These are phyloP conservation scores for Lasioglossum albipes DNA, from an alignment of 1,140 invertebrate genomes.

Conservation along the genomic window DNA sequence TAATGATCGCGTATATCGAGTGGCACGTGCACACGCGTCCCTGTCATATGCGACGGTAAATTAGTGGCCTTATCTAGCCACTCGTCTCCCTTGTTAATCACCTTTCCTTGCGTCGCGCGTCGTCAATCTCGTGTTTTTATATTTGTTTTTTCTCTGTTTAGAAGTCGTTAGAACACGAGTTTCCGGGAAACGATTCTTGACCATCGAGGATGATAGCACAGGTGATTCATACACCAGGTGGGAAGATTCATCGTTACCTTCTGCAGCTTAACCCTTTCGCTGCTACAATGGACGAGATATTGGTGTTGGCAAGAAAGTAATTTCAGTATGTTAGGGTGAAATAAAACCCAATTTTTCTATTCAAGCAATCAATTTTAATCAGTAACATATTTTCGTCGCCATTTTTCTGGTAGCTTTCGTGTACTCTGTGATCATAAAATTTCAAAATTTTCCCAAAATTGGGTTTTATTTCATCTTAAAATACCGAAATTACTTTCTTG, in stretches of 20 bases:
- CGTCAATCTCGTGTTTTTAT: neutral
- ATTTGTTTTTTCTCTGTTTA: neutral
- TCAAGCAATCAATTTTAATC: no score
- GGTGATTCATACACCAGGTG: neutral
- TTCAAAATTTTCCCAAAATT: no score
- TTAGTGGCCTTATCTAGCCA: neutral
- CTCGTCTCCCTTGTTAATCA: neutral
- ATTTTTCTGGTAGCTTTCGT: no score
- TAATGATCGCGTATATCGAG: slow-evolving; percentile 15
- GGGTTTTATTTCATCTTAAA: no score
- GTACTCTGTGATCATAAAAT: no score
- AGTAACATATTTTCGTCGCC: no score
- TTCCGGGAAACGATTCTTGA: neutral
- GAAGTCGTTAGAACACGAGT: neutral
- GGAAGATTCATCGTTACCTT: neutral
- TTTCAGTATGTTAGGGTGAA: no score
- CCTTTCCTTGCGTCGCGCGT: neutral
- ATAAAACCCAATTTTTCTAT: no score
- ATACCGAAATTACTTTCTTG: no score
- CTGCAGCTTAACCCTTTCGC: no score
- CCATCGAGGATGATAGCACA: neutral
- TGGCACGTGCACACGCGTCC: neutral
- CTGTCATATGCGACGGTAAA: neutral
- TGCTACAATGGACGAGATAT: no score
- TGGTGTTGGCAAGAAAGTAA: no score